phyloP scores from a whole-genome alignment of 2,888 invertebrate species.

The Erpobdella octoculata region DNA sequence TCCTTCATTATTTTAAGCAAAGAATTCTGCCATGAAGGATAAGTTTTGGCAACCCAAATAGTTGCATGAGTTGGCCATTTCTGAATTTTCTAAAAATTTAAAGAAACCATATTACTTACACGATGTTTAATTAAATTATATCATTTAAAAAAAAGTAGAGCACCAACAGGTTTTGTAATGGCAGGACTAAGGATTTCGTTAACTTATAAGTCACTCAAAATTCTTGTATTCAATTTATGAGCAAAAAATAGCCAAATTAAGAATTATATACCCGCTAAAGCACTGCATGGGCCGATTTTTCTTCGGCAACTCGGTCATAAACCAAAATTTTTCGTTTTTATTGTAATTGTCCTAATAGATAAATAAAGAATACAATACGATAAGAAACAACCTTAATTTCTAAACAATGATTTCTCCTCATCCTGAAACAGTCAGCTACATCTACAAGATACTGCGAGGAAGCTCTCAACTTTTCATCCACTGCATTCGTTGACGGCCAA shows the following conservation, averaged over 20 bases:
- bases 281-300: not conserved
- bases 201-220: too few relatives aligned
- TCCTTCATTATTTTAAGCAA: slow-evolving; percentile 77
- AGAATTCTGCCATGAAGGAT: slow-evolving; percentile 86
- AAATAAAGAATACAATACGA: too few relatives aligned
- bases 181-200: too few relatives aligned
- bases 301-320: too few relatives aligned
- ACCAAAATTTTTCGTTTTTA: too few relatives aligned
- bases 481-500: slow-evolving; percentile 73
- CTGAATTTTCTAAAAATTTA: too few relatives aligned
- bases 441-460: slow-evolving; percentile 81
- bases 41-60: slow-evolving; percentile 87
- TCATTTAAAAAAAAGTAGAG: too few relatives aligned
- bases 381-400: not conserved
- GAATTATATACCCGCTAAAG: not conserved
- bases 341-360: too few relatives aligned
- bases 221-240: too few relatives aligned
- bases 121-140: too few relatives aligned
- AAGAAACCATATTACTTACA: too few relatives aligned
- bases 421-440: slow-evolving; percentile 79
- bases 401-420: slow-evolving; percentile 70
- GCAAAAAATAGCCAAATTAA: too few relatives aligned
- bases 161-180: slow-evolving; percentile 48
- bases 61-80: slow-evolving; percentile 73
- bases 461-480: slow-evolving; percentile 72